Evolutionary conservation across 2,113 vertebrate species (phyloP).

Genomic region (Larimichthys polyactis): DNA sequence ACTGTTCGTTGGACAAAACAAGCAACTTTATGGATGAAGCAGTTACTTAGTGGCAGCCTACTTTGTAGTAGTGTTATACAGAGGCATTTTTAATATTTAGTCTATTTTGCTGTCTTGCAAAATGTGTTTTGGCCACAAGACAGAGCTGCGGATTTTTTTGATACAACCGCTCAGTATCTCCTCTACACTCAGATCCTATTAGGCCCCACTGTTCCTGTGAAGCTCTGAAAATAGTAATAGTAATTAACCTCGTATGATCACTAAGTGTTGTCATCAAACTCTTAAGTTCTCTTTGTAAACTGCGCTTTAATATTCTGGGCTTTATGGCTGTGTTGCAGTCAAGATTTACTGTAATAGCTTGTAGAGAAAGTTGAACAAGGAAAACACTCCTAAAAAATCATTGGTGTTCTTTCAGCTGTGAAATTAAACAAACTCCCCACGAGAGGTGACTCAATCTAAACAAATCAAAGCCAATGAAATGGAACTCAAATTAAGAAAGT

Average conservation of each 20-base stretch:
- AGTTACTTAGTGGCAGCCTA: neutral
- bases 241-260: constrained; percentile 53
- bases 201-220: constrained; percentile 10
- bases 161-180: neutral
- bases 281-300: constrained; percentile 62
- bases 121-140: neutral
- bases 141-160: neutral
- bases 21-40: neutral
- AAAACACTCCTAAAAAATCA: constrained; percentile 78
- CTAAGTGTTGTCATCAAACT: constrained; percentile 57
- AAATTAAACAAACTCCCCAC: constrained; percentile 83
- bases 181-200: neutral
- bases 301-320: constrained; percentile 65
- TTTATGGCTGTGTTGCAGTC: constrained; percentile 65
- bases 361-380: constrained; percentile 77
- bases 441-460: constrained; percentile 80
- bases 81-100: neutral
- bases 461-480: constrained; percentile 79
- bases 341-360: constrained; percentile 78
- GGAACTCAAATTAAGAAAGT: constrained; percentile 79
- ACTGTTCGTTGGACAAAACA: neutral
- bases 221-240: constrained; percentile 22
- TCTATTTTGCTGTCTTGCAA: neutral
- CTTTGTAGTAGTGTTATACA: neutral
- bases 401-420: constrained; percentile 80